Evolutionary conservation across 2,113 vertebrate genomes (phyloP), one percentile per base, ranked within the genome.

Genomic region (Sciurus niger): DNA sequence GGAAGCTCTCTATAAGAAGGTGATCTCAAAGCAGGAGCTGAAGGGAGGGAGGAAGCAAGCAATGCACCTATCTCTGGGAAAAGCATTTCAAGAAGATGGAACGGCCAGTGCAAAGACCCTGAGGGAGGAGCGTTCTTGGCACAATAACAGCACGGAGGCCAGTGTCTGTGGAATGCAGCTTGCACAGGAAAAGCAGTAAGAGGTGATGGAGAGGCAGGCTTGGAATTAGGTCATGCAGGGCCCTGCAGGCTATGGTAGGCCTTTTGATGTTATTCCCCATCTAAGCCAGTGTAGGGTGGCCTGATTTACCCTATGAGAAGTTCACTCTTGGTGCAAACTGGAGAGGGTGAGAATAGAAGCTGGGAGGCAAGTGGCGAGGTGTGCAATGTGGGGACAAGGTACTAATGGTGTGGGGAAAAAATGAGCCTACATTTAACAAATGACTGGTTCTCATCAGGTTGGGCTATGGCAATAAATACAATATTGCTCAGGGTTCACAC

Each of bases 81-180:
- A 73, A 58, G 2, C 8, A n/a, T 72, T 86, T 34, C 22, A 65
- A 63, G 70, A 85, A 74, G 48, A 37, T 63, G 60, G 55, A 92
- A 87, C 4, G 83, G 83, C 34, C 22, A 84, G 98, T 98, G 98
- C 98, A 98, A 99, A 98, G 98, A 98, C 98, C 98, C 98, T 34
- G 98, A 98, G 97, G 25, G 55, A 46, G 79, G 7, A 92, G 32
- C 17, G 82, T 6, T 24, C 32, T 22, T n/a, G 70, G 30, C 80
- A 32, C 28, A 76, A 37, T 48, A 78, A 73, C 6, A 88, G 72
- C 46, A 60, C 87, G 70, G 28, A 89, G 28, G 43, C 55, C n/a
- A 79, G 53, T 32, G 77, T 55, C 25, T 72, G 82, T 88, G 32
- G 53, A 78, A 68, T 25, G 55, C 22, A 13, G 22, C 25, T 68